Conservation (phyloP, 2,797 vertebrate species). For the Phataginus tetradactyla region DNA sequence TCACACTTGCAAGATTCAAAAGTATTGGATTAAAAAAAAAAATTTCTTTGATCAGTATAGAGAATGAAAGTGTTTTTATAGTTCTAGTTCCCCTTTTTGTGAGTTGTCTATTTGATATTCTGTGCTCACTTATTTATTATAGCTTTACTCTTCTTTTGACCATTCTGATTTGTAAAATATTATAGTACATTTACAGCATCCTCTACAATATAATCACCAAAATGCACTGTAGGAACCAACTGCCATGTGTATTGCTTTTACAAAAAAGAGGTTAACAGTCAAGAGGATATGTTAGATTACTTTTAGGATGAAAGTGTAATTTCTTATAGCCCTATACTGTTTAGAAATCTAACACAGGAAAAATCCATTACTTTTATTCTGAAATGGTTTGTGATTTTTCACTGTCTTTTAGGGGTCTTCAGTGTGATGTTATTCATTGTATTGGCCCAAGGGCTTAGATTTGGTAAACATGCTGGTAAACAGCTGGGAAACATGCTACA, state of each 20-base stretch:
- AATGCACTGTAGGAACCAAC: not conserved
- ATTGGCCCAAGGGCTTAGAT: not conserved
- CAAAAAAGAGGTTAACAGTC: not conserved
- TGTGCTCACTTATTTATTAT: not conserved
- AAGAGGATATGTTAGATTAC: not conserved
- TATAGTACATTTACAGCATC: not conserved
- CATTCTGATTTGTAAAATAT: not conserved
- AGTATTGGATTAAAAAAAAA: not conserved
- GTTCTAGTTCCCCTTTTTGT: not conserved
- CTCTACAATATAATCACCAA: not conserved
- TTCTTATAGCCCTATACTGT: not conserved
- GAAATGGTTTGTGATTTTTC: not conserved
- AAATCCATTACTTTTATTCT: not conserved
- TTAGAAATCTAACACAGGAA: not conserved
- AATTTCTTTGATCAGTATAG: not conserved
- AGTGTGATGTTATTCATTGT: not conserved
- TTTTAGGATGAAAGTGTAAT: not conserved
- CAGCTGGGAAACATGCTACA: not conserved
- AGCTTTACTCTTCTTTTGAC: not conserved
- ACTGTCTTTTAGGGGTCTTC: not conserved
- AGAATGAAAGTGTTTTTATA: conserved; percentile 16
- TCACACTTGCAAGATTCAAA: not conserved
- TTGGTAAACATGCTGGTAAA: not conserved
- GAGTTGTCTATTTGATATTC: not conserved
- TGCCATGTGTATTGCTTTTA: not conserved